phyloP scores from a whole-genome alignment of 2,113 vertebrate genomes.

The Mus spicilegus region DNA sequence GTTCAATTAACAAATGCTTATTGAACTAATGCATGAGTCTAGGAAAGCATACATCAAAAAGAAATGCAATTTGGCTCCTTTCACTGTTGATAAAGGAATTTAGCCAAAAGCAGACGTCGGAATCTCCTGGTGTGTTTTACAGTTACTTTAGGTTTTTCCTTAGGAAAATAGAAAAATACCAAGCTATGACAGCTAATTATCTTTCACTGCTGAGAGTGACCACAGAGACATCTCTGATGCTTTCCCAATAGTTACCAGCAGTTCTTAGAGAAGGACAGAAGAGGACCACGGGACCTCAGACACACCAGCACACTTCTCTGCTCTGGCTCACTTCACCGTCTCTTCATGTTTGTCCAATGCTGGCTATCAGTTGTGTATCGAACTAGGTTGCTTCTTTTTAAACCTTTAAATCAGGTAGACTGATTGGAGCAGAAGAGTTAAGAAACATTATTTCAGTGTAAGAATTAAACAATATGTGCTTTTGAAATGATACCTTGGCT shows the following conservation, averaged over 20 bases:
- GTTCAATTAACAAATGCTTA: background rate
- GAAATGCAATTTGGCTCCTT: background rate
- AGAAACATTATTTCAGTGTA: background rate
- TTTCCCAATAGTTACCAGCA: background rate
- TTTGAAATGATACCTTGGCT: slow-evolving; percentile 41
- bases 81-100: background rate
- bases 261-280: background rate
- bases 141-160: background rate
- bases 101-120: slow-evolving; percentile 21
- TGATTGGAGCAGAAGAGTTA: slow-evolving; percentile 33
- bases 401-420: background rate
- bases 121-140: background rate
- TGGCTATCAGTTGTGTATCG: background rate
- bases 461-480: slow-evolving; percentile 25
- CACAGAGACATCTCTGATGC: background rate
- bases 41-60: background rate
- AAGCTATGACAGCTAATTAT: background rate
- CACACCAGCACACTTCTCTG: too few species aligned
- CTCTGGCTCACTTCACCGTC: background rate
- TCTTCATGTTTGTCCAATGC: background rate
- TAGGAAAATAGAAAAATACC: background rate
- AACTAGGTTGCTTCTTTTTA: background rate
- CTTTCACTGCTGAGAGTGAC: background rate
- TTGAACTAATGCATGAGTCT: background rate
- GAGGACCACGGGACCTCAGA: background rate